phyloP scores from a whole-genome alignment of 2,797 vertebrate genomes.

The Melopsittacus undulatus region DNA sequence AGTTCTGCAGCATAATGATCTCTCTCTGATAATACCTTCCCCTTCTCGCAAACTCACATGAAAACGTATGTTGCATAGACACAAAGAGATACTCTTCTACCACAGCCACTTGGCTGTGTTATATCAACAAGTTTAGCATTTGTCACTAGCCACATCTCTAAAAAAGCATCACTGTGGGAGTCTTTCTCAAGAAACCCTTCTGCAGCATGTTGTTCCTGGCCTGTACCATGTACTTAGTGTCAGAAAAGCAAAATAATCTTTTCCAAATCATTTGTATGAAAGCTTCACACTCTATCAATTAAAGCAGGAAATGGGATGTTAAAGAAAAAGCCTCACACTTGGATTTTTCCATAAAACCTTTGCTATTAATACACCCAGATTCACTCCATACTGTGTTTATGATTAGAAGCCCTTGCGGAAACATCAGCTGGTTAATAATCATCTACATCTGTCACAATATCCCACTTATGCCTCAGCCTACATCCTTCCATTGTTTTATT shows the following conservation, averaged over 20 bases:
- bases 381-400: conserved; percentile 21
- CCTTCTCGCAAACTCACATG: not conserved
- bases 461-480: conserved; percentile 48
- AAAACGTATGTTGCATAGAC: not conserved
- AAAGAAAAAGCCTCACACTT: conserved; percentile 3
- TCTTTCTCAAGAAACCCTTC: not conserved
- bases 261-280: conserved; percentile 33
- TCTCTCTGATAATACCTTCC: not conserved
- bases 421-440: conserved; percentile 61
- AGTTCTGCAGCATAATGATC: not conserved
- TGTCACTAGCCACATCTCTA: not conserved
- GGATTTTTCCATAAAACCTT: conserved; percentile 33
- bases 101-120: not conserved
- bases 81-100: conserved; percentile 1
- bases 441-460: conserved; percentile 55
- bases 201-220: not conserved
- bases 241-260: conserved; percentile 11
- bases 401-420: conserved; percentile 46
- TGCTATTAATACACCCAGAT: conserved; percentile 19
- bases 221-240: conserved; percentile 1
- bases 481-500: conserved; percentile 65
- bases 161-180: not conserved
- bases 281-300: conserved; percentile 41
- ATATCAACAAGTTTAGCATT: not conserved
- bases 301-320: conserved; percentile 34